Evolutionary conservation across 37 sponge, comb jelly and placozoan genomes (phyloP), one percentile per base, ranked within the genome.

Genomic region (Diacarnus erythraeanus): DNA sequence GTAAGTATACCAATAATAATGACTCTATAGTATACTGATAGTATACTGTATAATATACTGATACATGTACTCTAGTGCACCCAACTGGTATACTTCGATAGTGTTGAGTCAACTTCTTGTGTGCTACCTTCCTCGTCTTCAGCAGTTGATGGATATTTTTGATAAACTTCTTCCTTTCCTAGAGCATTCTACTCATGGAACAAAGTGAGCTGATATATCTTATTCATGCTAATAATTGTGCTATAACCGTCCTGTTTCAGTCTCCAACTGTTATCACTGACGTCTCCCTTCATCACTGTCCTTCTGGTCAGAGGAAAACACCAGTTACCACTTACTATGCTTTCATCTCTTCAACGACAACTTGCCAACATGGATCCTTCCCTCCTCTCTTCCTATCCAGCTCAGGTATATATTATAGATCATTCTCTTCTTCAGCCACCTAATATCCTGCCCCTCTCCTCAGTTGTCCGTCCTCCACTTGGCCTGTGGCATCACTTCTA

Each of bases 1-100:
- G 83, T 83, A 77, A 36, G 66, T 74, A 42, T 26, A 23, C 12
- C 10, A 15, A 47, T 47, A n/a, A n/a, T n/a, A n/a, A n/a, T n/a
- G n/a, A n/a, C n/a, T n/a, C n/a, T n/a, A 20, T 54, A 54, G 17
- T 54, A 17, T 54, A 17, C 56, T 20, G 56, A 20, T 10, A 20
- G 71, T 54, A 17, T 54, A n/a, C n/a, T n/a, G n/a, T 20, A 20
- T 54, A 54, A 54, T 54, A 17, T 54, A 17, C 56, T 20, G 56
- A 20, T 10, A 20, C 61, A 60, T 72, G 82, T 81, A 47, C 37
- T 23, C 60, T 44, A 59, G 47, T 61, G 15, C 61, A 18, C 41
- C 64, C 2, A 33, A 78, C 40, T 65, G 79, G 79, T 78, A 78
- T 43, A 65, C 37, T 4, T 41, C 79, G 1, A 23, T 76, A 15